phyloP scores from a whole-genome alignment of 2,797 vertebrate genomes.

The Channa striata region DNA sequence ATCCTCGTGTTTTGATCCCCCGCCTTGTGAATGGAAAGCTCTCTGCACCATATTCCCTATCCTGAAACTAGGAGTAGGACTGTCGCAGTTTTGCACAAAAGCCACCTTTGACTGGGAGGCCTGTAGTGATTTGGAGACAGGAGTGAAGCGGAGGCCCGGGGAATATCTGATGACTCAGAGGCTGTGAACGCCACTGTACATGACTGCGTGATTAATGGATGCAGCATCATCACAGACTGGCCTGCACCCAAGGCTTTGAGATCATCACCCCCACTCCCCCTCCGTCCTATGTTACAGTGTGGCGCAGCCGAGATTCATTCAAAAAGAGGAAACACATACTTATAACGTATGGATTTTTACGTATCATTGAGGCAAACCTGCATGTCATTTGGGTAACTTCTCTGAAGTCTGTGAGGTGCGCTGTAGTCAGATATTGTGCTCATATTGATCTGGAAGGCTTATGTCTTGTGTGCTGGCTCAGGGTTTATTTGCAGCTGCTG shows the following conservation, averaged over 20 bases:
- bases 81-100: conserved; percentile 72
- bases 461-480: conserved; percentile 73
- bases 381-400: conserved; percentile 44
- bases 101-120: conserved; percentile 75
- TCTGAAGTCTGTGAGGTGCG: conserved; percentile 53
- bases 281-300: conserved; percentile 21
- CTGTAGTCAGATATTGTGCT: conserved; percentile 37
- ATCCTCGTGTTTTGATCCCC: conserved; percentile 65
- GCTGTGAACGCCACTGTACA: conserved; percentile 72
- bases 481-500: conserved; percentile 81
- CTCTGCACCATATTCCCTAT: conserved; percentile 57
- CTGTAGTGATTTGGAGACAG: conserved; percentile 60
- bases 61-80: conserved; percentile 66
- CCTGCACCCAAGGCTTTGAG: conserved; percentile 58
- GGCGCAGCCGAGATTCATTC: conserved; percentile 35
- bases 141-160: conserved; percentile 64
- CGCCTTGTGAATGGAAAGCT: conserved; percentile 66
- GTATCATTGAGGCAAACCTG: conserved; percentile 33
- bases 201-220: conserved; percentile 78
- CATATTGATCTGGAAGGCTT: conserved; percentile 71
- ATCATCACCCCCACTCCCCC: conserved; percentile 49
- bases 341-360: conserved; percentile 27
- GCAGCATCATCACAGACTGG: conserved; percentile 73
- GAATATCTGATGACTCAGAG: conserved; percentile 83
- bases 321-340: conserved; percentile 23